Evolutionary conservation across 2,888 invertebrate species (phyloP).

Genomic region (Halocaridina rubra): DNA sequence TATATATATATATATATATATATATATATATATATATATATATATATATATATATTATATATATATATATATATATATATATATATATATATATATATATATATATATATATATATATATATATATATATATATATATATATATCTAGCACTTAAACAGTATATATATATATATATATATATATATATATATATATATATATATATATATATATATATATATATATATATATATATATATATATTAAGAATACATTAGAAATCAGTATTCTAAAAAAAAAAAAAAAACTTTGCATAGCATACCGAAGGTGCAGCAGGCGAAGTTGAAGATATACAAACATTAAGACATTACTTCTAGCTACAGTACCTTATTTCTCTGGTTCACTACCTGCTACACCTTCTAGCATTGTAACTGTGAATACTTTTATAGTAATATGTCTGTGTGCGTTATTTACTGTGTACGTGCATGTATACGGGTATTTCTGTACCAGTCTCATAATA

Average conservation of each 20-base stretch:
- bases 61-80: neutral
- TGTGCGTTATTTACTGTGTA: no score
- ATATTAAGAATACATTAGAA: neutral
- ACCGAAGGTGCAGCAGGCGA: no score
- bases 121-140: neutral
- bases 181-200: neutral
- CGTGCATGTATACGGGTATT: no score
- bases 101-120: neutral
- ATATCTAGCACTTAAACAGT: neutral
- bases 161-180: neutral
- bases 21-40: neutral
- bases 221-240: neutral
- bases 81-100: neutral
- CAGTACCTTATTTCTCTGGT: no score
- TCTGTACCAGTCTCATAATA: no score
- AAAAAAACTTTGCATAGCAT: no score
- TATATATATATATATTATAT: constrained; percentile 3
- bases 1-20: constrained; percentile 23
- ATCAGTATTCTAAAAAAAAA: no score
- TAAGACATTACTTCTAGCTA: no score
- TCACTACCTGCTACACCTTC: no score
- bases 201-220: neutral
- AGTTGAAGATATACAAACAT: no score
- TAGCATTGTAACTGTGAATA: no score
- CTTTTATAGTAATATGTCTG: no score